Evolutionary conservation across 2,113 vertebrate species (phyloP).

Genomic region (Scomber colias): DNA sequence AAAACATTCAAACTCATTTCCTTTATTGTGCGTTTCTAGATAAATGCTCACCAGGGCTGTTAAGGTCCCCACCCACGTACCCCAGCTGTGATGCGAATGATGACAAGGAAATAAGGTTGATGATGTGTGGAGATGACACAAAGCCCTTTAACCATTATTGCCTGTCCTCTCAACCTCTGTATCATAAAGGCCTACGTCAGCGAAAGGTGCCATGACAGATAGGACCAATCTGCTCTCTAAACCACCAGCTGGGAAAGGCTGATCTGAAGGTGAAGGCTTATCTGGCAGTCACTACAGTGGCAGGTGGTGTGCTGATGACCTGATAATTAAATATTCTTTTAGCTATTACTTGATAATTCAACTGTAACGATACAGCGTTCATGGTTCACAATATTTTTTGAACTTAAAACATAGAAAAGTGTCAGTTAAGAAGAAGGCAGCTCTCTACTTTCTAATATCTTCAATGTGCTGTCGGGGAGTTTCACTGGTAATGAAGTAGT

Average conservation of each 20-base stretch:
- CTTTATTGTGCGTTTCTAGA: background rate
- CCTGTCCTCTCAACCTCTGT: constrained; percentile 42
- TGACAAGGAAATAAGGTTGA: constrained; percentile 25
- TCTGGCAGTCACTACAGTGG: background rate
- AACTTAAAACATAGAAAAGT: no score
- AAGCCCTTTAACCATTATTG: constrained; percentile 38
- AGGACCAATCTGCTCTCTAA: constrained; percentile 33
- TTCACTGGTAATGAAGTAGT: no score
- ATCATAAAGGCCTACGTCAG: constrained; percentile 41
- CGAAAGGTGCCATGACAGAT: constrained; percentile 22
- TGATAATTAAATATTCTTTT: background rate
- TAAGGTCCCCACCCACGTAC: background rate
- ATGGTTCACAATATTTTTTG: background rate
- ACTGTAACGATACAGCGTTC: background rate
- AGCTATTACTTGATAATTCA: background rate
- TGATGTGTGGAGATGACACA: constrained; percentile 24
- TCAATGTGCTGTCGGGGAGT: no score
- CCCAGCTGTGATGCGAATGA: background rate
- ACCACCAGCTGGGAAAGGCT: constrained; percentile 15
- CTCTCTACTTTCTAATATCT: no score
- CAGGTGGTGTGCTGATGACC: constrained; percentile 17
- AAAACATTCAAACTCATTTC: background rate
- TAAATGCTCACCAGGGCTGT: no score
- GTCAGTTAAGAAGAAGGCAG: no score
- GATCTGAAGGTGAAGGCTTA: background rate